Conservation (phyloP, 2,797 vertebrate species). For the Oryzias sinensis region DNA sequence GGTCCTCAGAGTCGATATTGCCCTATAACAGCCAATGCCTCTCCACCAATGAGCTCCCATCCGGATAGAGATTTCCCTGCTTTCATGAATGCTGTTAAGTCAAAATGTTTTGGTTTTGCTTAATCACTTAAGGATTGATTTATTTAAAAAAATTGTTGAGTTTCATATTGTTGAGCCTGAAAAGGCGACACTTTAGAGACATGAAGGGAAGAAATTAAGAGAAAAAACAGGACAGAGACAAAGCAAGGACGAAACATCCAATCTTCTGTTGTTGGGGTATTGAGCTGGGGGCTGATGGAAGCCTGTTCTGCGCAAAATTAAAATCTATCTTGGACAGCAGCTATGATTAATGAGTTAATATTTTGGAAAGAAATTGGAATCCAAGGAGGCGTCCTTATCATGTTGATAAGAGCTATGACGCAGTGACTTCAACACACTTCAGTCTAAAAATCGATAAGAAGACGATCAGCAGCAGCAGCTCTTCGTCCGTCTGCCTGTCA, state of each 20-base stretch:
- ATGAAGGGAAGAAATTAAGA: neutral
- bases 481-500: constrained; percentile 21
- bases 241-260: constrained; percentile 53
- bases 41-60: too few relatives aligned
- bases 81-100: too few relatives aligned
- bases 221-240: constrained; percentile 31
- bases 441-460: constrained; percentile 62
- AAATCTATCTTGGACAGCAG: constrained; percentile 75
- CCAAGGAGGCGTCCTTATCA: constrained; percentile 68
- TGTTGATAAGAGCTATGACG: constrained; percentile 67
- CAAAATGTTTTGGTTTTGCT: too few relatives aligned
- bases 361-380: constrained; percentile 79
- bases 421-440: constrained; percentile 40
- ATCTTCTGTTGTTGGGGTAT: constrained; percentile 43
- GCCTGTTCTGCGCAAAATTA: constrained; percentile 71
- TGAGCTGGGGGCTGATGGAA: constrained; percentile 25
- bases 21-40: too few relatives aligned
- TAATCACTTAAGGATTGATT: too few relatives aligned
- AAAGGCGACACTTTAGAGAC: too few relatives aligned
- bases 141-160: too few relatives aligned
- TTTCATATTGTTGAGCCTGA: too few relatives aligned
- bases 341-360: constrained; percentile 87
- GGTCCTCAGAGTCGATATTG: too few relatives aligned
- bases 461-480: constrained; percentile 26
- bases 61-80: too few relatives aligned